phyloP scores from a whole-genome alignment of 1,140 invertebrate species.

The Drosophila yakuba region DNA sequence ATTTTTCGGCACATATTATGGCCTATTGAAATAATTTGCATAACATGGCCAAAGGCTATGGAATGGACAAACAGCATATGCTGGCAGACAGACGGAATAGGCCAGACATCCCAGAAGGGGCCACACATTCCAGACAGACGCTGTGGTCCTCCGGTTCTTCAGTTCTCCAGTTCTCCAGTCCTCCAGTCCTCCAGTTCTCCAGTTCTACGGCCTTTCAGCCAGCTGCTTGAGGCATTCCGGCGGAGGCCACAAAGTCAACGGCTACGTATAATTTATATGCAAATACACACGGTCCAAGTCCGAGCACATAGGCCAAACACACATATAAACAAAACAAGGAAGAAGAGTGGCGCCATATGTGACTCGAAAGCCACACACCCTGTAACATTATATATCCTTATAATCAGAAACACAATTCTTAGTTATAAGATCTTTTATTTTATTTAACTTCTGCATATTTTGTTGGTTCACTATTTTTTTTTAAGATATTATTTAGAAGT shows the following conservation, averaged over 20 bases:
- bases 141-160: slow-evolving; percentile 16
- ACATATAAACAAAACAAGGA: slow-evolving; percentile 39
- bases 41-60: slow-evolving; percentile 79
- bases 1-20: slow-evolving; percentile 78
- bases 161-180: slow-evolving; percentile 31
- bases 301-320: slow-evolving; percentile 49
- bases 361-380: neutral
- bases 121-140: slow-evolving; percentile 58
- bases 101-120: slow-evolving; percentile 45
- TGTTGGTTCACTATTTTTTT: too few relatives aligned
- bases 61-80: slow-evolving; percentile 79
- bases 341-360: neutral
- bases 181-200: slow-evolving; percentile 22
- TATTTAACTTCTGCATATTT: neutral
- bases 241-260: slow-evolving; percentile 79
- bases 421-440: neutral
- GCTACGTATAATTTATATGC: slow-evolving; percentile 82
- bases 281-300: slow-evolving; percentile 78
- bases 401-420: too few relatives aligned
- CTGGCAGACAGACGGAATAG: slow-evolving; percentile 29
- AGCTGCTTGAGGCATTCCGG: slow-evolving; percentile 76
- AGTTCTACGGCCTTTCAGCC: slow-evolving; percentile 34
- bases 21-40: slow-evolving; percentile 81
- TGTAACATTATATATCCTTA: neutral
- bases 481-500: too few relatives aligned